Percentiles rank a stretch among this genome's conserved stretches.
Conservation (phyloP, 2,888 invertebrate genomes). For the Stenodera caucasica region DNA sequence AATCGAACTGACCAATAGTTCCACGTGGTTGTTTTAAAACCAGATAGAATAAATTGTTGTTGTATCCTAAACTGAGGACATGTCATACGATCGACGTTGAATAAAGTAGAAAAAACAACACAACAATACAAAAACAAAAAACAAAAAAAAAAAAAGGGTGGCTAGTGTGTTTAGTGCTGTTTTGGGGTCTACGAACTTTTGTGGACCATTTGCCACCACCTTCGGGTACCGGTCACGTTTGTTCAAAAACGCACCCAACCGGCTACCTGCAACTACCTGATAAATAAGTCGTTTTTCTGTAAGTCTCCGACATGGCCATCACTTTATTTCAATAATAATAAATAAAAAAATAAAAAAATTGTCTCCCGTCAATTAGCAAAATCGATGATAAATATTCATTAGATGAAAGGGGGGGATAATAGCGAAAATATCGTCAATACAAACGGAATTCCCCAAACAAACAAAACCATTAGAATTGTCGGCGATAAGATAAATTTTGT, state of each 20-base stretch:
- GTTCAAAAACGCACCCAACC: conserved; percentile 24
- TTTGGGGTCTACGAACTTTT: conserved; percentile 30
- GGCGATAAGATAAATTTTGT: too few species aligned
- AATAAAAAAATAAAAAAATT: too few species aligned
- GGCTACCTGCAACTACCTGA: conserved; percentile 25
- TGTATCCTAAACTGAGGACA: conserved; percentile 15
- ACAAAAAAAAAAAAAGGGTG: not conserved
- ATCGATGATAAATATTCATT: not conserved
- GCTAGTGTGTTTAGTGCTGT: conserved; percentile 26
- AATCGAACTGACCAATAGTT: conserved; percentile 11
- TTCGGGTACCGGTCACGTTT: conserved; percentile 20
- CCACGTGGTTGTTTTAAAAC: conserved; percentile 25
- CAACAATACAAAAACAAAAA: too few species aligned
- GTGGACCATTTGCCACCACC: conserved; percentile 26
- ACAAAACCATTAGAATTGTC: too few species aligned
- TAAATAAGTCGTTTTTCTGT: conserved; percentile 22
- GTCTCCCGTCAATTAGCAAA: not conserved
- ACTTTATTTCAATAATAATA: not conserved
- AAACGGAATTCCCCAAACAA: too few species aligned
- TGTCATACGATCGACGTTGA: conserved; percentile 23
- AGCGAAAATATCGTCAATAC: too few species aligned
- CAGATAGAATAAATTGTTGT: not conserved
- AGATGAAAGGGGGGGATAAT: too few species aligned
- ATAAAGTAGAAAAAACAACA: too few species aligned
- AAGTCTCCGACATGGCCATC: conserved; percentile 12